Base-by-base conservation (phyloP, 30 jellyfish, hydroid and myxozoan genomes). In the Hydractinia echinata region DNA sequence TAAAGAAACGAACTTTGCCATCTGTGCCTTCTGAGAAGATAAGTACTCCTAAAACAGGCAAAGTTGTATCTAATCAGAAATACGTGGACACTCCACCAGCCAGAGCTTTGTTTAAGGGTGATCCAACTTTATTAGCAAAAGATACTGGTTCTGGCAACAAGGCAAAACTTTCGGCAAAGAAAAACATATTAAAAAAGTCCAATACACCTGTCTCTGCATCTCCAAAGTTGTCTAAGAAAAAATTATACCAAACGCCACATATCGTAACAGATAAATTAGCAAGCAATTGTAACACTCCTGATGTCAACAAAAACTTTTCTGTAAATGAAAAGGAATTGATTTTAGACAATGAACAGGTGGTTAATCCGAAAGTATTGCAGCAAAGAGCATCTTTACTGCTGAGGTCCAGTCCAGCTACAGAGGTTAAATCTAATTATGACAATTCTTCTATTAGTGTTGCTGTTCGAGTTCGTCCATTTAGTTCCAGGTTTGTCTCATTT, bases 391-490 rank as follows among this genome's bases (percentile, higher is more conserved):
- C 72, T 5, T 8, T 72, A 72, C 10, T 48, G 8, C 15, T 74
- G 49, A 51, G 39, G 4, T 9, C 74, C 39, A 64, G 19, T 51
- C 39, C 74, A 7, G 74, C 62, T 19, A 19, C 52, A 72, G 55
- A 48, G 7, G 70, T 15, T 74, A 30, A 30, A 30, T 66, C 76
- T 18, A 52, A 30, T 77, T 54, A 77, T 19, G 89, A 84, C 19
- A 87, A 85, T 61, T 83, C 89, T 55, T 79, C 91, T 49, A 89
- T 92, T 14, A 54, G 73, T 61, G 98, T 92, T 58, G 98, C 98
- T 44, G 98, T 92, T 44, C 82, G 98, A 72, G 92, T 92, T n/a
- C 76, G 98, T 3, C 98, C 98, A 53, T 92, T 92, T 55, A 60
- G 86, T 7, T 79, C 84, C 67, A 92, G 98, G 98, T 92, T 79